phyloP scores from a whole-genome alignment of 2,888 invertebrate genomes.

The Axea sp. region DNA sequence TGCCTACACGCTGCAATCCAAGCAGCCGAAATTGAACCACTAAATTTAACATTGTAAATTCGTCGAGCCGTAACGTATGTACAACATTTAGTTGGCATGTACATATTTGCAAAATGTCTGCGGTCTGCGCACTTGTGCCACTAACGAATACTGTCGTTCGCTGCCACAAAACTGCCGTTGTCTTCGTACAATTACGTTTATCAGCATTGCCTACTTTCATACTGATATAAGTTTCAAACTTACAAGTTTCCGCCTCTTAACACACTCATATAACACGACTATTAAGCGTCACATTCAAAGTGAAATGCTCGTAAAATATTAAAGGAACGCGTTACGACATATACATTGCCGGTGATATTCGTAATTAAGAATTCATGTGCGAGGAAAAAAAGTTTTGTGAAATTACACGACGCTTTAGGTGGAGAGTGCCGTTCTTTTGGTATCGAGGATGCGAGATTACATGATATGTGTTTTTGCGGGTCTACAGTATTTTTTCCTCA shows the following conservation, averaged over 20 bases:
- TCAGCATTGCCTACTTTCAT: constrained; percentile 54
- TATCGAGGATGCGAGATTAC: constrained; percentile 5
- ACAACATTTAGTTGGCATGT: constrained; percentile 36
- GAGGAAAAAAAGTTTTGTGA: constrained; percentile 7
- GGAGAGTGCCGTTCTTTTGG: background rate
- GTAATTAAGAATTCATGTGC: constrained; percentile 30
- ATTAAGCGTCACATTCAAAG: constrained; percentile 36
- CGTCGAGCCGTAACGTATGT: constrained; percentile 57
- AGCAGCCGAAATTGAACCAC: constrained; percentile 59
- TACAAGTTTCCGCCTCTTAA: constrained; percentile 53
- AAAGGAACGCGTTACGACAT: constrained; percentile 38
- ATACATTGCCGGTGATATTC: constrained; percentile 20
- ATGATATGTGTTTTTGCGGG: too few species aligned
- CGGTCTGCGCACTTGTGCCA: constrained; percentile 50
- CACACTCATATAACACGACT: constrained; percentile 33
- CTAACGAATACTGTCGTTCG: constrained; percentile 37
- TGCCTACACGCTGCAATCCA: constrained; percentile 50
- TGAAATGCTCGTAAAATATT: constrained; percentile 54
- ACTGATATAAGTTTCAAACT: constrained; percentile 49
- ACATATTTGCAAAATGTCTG: constrained; percentile 61
- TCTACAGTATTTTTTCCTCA: too few species aligned
- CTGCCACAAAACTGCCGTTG: constrained; percentile 53
- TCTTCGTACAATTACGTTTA: constrained; percentile 60
- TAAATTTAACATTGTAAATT: constrained; percentile 57
- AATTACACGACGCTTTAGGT: constrained; percentile 11